Evolutionary conservation across 2,888 invertebrate species (phyloP).

Genomic region (Listrodromus nycthemerus): DNA sequence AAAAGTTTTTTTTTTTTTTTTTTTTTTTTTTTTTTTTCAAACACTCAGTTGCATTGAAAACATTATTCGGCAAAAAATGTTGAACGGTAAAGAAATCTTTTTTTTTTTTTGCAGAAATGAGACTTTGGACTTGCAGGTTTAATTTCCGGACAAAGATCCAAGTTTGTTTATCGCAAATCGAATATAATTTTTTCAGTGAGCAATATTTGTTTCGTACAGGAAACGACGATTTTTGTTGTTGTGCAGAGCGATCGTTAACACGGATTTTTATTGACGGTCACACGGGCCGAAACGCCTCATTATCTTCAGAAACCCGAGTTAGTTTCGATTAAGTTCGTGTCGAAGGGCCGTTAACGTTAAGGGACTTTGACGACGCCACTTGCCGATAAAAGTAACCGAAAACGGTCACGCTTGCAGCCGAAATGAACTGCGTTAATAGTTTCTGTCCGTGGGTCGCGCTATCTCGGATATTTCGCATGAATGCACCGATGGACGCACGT

Average conservation of each 20-base stretch:
- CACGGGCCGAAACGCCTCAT: too few relatives aligned
- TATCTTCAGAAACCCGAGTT: neutral
- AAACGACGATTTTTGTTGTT: neutral
- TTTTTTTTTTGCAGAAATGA: too few relatives aligned
- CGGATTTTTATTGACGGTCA: neutral
- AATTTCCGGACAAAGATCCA: too few relatives aligned
- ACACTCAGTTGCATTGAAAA: too few relatives aligned
- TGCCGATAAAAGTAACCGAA: constrained; percentile 31
- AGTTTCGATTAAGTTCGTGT: neutral
- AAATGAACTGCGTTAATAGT: constrained; percentile 27
- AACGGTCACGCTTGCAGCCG: constrained; percentile 17
- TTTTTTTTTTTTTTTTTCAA: too few relatives aligned
- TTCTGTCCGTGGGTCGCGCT: neutral
- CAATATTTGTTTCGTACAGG: too few relatives aligned
- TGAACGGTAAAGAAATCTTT: too few relatives aligned
- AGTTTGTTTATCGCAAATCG: too few relatives aligned
- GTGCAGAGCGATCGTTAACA: neutral
- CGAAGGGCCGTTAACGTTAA: neutral
- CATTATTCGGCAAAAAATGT: too few relatives aligned
- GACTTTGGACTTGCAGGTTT: too few relatives aligned
- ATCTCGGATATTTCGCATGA: constrained; percentile 49
- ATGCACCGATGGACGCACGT: constrained; percentile 41
- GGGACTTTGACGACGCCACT: constrained; percentile 16
- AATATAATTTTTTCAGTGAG: too few relatives aligned
- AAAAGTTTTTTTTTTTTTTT: too few relatives aligned